A percentile compares a stretch with the other conserved stretches of the same genome.
phyloP scores from a whole-genome alignment of 1,140 invertebrate genomes.

The Lethrus apterus region DNA sequence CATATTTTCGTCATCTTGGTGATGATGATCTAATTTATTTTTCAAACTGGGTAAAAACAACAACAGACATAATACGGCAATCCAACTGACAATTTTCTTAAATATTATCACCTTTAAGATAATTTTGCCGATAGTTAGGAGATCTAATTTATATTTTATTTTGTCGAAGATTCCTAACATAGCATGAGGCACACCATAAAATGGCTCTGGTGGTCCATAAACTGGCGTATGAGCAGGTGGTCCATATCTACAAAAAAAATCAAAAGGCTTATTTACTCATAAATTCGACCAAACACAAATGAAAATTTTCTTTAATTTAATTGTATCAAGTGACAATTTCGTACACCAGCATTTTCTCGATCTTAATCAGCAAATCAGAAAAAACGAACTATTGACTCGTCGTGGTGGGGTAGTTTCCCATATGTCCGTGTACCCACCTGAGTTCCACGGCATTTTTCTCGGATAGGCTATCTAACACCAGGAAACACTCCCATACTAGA shows the following conservation, averaged over 20 bases:
- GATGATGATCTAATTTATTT: slow-evolving; percentile 20
- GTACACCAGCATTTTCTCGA: too few relatives aligned
- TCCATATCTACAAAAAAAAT: slow-evolving; percentile 13
- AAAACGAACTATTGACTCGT: too few relatives aligned
- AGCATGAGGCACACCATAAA: slow-evolving; percentile 45
- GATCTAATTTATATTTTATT: slow-evolving; percentile 55
- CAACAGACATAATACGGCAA: slow-evolving; percentile 59
- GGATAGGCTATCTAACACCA: too few relatives aligned
- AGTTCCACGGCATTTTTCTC: too few relatives aligned
- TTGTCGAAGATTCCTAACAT: slow-evolving; percentile 49
- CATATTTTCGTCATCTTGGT: not conserved
- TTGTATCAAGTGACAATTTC: too few relatives aligned
- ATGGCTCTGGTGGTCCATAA: slow-evolving; percentile 20
- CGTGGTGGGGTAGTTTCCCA: too few relatives aligned
- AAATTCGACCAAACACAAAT: too few relatives aligned
- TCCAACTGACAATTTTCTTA: slow-evolving; percentile 66
- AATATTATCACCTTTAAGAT: slow-evolving; percentile 62
- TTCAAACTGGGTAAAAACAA: slow-evolving; percentile 63
- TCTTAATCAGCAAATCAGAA: too few relatives aligned
- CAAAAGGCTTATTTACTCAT: slow-evolving; percentile 10
- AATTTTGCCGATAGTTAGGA: slow-evolving; percentile 59
- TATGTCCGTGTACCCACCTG: too few relatives aligned
- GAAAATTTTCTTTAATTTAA: too few relatives aligned
- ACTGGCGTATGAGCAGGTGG: slow-evolving; percentile 32
- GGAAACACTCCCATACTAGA: too few relatives aligned